Conservation (phyloP, 2,113 vertebrate genomes). For the Rostratula benghalensis region DNA sequence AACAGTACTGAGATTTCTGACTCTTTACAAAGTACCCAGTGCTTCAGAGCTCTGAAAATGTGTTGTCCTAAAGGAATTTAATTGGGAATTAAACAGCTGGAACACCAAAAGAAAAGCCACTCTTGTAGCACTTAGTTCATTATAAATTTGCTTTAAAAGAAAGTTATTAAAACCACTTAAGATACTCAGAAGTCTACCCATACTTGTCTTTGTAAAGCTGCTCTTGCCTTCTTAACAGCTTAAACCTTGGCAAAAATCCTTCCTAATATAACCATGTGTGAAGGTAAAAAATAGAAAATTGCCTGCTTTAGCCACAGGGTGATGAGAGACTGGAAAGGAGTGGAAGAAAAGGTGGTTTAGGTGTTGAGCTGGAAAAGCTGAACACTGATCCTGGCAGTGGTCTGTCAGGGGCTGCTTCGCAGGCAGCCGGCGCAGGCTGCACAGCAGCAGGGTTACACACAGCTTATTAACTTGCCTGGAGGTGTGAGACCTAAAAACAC, state of each 20-base stretch:
- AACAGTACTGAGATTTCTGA: neutral
- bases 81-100: neutral
- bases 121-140: neutral
- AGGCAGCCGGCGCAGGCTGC: rapidly evolving
- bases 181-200: neutral
- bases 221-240: neutral
- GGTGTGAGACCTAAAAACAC: neutral
- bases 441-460: rapidly evolving
- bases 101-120: neutral
- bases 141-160: neutral
- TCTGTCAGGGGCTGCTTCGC: neutral
- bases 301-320: neutral
- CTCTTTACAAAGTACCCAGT: neutral
- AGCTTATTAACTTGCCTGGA: neutral
- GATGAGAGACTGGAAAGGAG: neutral
- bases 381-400: rapidly evolving
- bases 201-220: neutral
- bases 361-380: neutral
- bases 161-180: neutral
- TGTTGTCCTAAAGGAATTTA: neutral
- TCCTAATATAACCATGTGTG: neutral
- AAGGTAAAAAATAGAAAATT: neutral
- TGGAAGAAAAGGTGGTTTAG: neutral
- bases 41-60: neutral
- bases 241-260: neutral